A percentile compares a stretch with the other conserved stretches of the same genome.
phyloP scores from a whole-genome alignment of 2,797 vertebrate species.

The Muraenolepis orangiensis region DNA sequence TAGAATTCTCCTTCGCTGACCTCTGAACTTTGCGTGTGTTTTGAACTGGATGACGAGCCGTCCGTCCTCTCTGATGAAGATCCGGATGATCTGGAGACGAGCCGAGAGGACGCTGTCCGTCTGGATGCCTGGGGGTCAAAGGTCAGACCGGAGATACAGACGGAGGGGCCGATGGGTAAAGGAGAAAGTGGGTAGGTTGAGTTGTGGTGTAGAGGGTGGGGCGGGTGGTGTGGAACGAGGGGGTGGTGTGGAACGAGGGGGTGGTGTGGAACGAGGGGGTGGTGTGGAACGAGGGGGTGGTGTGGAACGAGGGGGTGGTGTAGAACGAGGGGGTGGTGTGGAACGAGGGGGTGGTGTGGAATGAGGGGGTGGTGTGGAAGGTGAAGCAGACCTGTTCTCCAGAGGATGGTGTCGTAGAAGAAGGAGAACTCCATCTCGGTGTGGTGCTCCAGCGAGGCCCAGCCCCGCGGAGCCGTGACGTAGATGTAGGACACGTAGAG shows the following conservation, averaged over 20 bases:
- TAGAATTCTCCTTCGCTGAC: conserved; percentile 51
- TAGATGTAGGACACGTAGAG: conserved; percentile 97
- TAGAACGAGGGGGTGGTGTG: background rate
- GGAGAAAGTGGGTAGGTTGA: background rate
- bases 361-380: background rate
- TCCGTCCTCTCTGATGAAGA: conserved; percentile 95
- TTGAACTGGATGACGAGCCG: conserved; percentile 98
- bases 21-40: conserved; percentile 97
- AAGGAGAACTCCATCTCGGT: conserved; percentile 99
- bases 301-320: background rate
- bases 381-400: conserved; percentile 85
- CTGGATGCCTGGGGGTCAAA: conserved; percentile 84
- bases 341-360: background rate
- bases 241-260: background rate
- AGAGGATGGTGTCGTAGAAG: conserved; percentile 97
- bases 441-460: conserved; percentile 97
- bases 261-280: background rate
- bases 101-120: conserved; percentile 95
- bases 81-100: conserved; percentile 93
- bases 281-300: background rate
- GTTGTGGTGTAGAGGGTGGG: background rate
- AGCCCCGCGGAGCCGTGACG: conserved; percentile 90
- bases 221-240: no score
- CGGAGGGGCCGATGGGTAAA: background rate
- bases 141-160: background rate